These are phyloP conservation scores for Drosophila basisetae DNA, from an alignment of 2,888 invertebrate species.

Conservation along the genomic window DNA sequence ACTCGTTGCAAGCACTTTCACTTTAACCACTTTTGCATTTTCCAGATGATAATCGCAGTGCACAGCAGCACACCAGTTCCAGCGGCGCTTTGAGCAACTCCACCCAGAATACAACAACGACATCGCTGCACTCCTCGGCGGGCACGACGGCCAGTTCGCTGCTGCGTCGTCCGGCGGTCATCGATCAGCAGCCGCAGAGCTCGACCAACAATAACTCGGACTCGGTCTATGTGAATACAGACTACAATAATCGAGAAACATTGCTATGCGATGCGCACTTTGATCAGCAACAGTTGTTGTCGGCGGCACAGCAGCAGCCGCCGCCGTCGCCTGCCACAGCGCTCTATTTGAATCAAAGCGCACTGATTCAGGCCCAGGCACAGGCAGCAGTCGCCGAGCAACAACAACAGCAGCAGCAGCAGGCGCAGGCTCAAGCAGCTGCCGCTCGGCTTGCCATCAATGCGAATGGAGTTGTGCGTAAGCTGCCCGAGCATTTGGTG, in stretches of 20 bases:
- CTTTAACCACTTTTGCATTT: constrained; percentile 9
- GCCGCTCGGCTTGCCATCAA: constrained; percentile 72
- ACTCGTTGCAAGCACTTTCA: constrained; percentile 46
- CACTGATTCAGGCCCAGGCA: constrained; percentile 66
- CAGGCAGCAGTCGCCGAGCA: constrained; percentile 48
- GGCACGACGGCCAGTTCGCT: constrained; percentile 49
- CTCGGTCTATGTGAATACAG: constrained; percentile 84
- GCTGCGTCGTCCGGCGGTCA: constrained; percentile 38
- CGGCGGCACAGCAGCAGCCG: constrained; percentile 72
- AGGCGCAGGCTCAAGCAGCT: constrained; percentile 42
- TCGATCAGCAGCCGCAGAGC: constrained; percentile 47
- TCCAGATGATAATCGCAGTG: constrained; percentile 74
- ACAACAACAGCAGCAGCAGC: constrained; percentile 38
- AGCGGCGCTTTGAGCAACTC: constrained; percentile 70
- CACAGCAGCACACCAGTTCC: constrained; percentile 67
- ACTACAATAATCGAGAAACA: constrained; percentile 84
- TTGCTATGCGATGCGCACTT: constrained; percentile 80
- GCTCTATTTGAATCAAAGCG: constrained; percentile 76
- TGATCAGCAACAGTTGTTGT: constrained; percentile 72
- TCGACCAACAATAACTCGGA: constrained; percentile 69
- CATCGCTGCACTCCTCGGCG: constrained; percentile 75
- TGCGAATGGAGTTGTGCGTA: constrained; percentile 82
- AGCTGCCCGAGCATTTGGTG: constrained; percentile 85
- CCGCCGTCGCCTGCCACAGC: constrained; percentile 76
- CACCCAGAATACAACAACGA: constrained; percentile 79